Evolutionary conservation across 2,888 invertebrate genomes (phyloP), one percentile per base, ranked within the genome.

Genomic region (Magallana nippona): DNA sequence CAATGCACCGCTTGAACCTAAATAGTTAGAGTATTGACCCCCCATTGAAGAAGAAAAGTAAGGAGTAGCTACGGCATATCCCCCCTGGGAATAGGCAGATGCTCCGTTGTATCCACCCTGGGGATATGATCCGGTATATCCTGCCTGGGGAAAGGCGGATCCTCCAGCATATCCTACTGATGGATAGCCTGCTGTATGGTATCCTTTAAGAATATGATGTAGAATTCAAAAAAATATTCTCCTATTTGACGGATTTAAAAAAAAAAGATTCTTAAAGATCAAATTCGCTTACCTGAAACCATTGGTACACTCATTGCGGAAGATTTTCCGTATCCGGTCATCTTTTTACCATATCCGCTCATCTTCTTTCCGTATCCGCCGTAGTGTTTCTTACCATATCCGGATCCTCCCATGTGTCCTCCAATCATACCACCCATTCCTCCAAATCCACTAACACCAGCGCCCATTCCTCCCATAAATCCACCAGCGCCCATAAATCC

Each of bases 301-400:
- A 58, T 17, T 58, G 58, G 58, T 58, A 15, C 58, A 58, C n/a
- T 58, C 15, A 60, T 15, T n/a, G n/a, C 60, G 17, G 60, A n/a
- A n/a, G 60, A 60, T 60, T 60, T 60, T 60, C 60, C 60, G n/a
- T 60, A 60, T 60, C 60, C 60, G 60, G 60, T 15, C 60, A 60
- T 60, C n/a, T 60, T 60, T n/a, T 60, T 60, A 13, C 44, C 44
- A 44, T 44, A 44, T 44, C 44, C 44, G 44, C 44, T 44, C 44
- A 13, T 17, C 71, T 27, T 71, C 71, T 71, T 71, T 71, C 71
- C 71, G 71, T 71, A 71, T 27, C 71, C 71, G 32, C 27, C 15
- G 71, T 71, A 71, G 3, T 3, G 5, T 71, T 13, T 71, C 71
- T 71, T 71, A 13, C 71, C 71, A 32, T 71, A 71, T 71, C 71